phyloP scores from a whole-genome alignment of 2,888 invertebrate species.

The Polydrusus tereticollis region DNA sequence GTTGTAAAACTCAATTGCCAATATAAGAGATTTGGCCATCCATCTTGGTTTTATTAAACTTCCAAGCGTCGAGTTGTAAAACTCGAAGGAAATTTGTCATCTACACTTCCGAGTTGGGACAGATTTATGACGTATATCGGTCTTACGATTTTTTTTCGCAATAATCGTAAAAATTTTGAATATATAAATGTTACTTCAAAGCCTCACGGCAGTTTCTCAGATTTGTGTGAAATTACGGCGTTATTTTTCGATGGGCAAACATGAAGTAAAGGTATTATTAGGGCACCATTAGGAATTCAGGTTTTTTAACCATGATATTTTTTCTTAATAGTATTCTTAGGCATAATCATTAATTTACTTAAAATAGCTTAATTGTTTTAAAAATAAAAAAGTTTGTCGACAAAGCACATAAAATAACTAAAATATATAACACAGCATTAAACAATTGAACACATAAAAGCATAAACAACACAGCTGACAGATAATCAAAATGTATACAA shows the following conservation, averaged over 20 bases:
- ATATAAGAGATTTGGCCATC: slow-evolving; percentile 45
- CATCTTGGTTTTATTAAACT: slow-evolving; percentile 46
- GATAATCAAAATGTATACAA: too few relatives aligned
- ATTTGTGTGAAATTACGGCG: neutral
- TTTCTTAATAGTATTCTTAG: too few relatives aligned
- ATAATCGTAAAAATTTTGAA: neutral
- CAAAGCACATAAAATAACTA: too few relatives aligned
- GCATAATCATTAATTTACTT: too few relatives aligned
- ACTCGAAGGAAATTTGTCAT: slow-evolving; percentile 41
- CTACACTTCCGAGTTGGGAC: slow-evolving; percentile 35
- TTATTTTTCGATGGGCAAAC: neutral
- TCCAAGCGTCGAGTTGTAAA: slow-evolving; percentile 40
- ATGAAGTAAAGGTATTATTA: too few relatives aligned
- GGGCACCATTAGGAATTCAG: too few relatives aligned
- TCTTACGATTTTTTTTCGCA: neutral
- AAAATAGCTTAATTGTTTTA: too few relatives aligned
- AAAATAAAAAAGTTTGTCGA: too few relatives aligned
- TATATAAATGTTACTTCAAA: neutral
- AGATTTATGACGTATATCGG: slow-evolving; percentile 29
- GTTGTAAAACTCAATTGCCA: slow-evolving; percentile 47
- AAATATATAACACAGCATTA: too few relatives aligned
- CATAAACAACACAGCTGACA: too few relatives aligned
- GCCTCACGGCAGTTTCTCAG: neutral
- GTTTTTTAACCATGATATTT: too few relatives aligned
- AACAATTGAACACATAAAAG: too few relatives aligned